Conservation (phyloP, 2,888 invertebrate genomes). For the Aproaerema taeniolella region DNA sequence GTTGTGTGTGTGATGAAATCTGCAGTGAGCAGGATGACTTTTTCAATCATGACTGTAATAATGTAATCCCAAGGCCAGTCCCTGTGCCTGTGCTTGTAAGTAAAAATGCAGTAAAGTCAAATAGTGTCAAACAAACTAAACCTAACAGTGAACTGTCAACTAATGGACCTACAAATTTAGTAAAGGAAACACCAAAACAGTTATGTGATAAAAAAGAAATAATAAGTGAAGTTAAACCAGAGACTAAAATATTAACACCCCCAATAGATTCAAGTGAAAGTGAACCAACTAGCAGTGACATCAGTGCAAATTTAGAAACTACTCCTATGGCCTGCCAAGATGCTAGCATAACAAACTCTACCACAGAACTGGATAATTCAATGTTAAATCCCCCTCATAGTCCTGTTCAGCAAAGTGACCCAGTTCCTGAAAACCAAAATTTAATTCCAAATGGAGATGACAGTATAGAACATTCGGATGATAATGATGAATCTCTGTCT, state of each 20-base stretch:
- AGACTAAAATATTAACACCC: conserved; percentile 35
- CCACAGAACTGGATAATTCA: conserved; percentile 43
- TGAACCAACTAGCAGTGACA: conserved; percentile 46
- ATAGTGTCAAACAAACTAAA: conserved; percentile 46
- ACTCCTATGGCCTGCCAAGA: conserved; percentile 43
- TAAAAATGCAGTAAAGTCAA: conserved; percentile 57
- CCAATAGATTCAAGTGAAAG: conserved; percentile 29
- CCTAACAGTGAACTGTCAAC: conserved; percentile 38
- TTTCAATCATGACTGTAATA: conserved; percentile 83
- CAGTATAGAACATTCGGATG: conserved; percentile 46
- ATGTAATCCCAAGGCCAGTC: conserved; percentile 68
- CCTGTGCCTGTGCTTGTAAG: conserved; percentile 67
- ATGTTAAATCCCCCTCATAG: conserved; percentile 36
- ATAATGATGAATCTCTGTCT: conserved; percentile 50
- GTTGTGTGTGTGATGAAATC: conserved; percentile 88
- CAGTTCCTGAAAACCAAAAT: conserved; percentile 29
- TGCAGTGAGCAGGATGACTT: conserved; percentile 87
- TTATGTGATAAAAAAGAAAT: conserved; percentile 46
- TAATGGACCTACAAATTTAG: conserved; percentile 45
- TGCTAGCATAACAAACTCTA: conserved; percentile 42
- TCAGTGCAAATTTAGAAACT: conserved; percentile 44
- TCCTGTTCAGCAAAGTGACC: conserved; percentile 31
- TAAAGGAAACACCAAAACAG: conserved; percentile 39
- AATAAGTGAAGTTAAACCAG: conserved; percentile 38
- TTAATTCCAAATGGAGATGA: conserved; percentile 56